Percentiles rank a stretch among this genome's conserved stretches.
phyloP scores from a whole-genome alignment of 2,888 invertebrate species.

The Acanthosoma haemorrhoidale region DNA sequence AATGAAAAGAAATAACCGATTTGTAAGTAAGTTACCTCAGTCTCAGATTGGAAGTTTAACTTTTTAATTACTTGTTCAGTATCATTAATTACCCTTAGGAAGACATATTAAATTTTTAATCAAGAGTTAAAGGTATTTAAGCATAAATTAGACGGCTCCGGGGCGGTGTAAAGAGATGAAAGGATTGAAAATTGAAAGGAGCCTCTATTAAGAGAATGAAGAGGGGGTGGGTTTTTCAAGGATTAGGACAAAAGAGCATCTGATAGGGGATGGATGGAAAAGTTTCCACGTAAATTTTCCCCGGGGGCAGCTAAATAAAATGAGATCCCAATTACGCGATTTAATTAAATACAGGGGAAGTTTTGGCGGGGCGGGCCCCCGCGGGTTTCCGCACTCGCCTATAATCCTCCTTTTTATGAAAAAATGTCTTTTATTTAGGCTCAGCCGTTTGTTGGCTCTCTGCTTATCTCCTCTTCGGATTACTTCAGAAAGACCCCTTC shows the following conservation, averaged over 20 bases:
- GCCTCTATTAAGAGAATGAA: neutral
- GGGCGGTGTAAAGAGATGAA: neutral
- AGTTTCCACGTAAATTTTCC: slow-evolving; percentile 2
- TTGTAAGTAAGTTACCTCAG: neutral
- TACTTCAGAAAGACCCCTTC: neutral
- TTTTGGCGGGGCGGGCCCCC: neutral
- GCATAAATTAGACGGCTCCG: neutral
- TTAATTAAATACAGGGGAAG: neutral
- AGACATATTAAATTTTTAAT: slow-evolving; percentile 7
- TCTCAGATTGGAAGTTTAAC: too few species aligned
- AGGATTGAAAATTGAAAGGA: neutral
- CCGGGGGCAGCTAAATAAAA: neutral
- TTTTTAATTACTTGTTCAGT: slow-evolving; percentile 4
- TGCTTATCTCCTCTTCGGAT: neutral
- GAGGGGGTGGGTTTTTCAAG: neutral
- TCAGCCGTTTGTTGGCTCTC: neutral
- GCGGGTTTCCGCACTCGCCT: too few species aligned
- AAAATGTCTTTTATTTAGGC: neutral
- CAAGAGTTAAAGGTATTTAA: slow-evolving; percentile 4
- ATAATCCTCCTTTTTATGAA: neutral
- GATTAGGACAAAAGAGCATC: slow-evolving; percentile 1
- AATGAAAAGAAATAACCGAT: slow-evolving; percentile 4
- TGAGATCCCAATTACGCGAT: neutral
- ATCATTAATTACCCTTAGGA: neutral
- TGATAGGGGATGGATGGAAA: neutral